Base-by-base conservation (phyloP, 1,140 invertebrate species). In the Drosophila cardini region DNA sequence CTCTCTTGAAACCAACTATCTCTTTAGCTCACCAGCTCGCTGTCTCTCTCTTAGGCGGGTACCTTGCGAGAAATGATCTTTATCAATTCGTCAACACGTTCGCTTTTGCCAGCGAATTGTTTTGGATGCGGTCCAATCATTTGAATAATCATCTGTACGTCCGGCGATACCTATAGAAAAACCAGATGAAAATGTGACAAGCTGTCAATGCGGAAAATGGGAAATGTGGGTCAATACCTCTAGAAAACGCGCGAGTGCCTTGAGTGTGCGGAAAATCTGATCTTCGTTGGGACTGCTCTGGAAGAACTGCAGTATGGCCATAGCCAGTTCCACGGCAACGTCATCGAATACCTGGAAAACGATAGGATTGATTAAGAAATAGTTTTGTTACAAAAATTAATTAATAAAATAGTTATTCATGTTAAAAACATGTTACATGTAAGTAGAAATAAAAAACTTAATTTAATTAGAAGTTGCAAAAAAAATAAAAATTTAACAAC, bases 301-400 rank as follows among this genome's bases (percentile, higher is more conserved):
- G 93, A 98, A 95, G 93, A 95, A 98, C 93, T 98, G 97, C 16
- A 98, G 94, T 73, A 98, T 93, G n/a, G 97, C 97, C 96, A 98
- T 97, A 11, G 97, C 95, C 76, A 98, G 92, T 92, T 98, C 97
- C 15, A 98, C 96, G 32, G 97, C 97, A 11, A 98, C 96, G 90
- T 98, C 97, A 92, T 98, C 97, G 92, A 98, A 98, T 13, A 98
- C 96, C 97, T 98, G 90, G 6, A 26, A 26, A 26, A 10, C 10
- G 4, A 5, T 13, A 16, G 8, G 8, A 21, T 26, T 34, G 18
- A 38, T 34, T 50, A 7, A 8, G n/a, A n/a, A 26, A 26, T 26
- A 26, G n/a, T n/a, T n/a, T n/a, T n/a, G n/a, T n/a, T n/a, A n/a
- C n/a, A n/a, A n/a, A n/a, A n/a, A n/a, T n/a, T n/a, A n/a, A n/a